Percentiles rank a stretch among this genome's conserved stretches.
Conservation (phyloP, 2,888 invertebrate species). For the Teinopalpus imperialis region DNA sequence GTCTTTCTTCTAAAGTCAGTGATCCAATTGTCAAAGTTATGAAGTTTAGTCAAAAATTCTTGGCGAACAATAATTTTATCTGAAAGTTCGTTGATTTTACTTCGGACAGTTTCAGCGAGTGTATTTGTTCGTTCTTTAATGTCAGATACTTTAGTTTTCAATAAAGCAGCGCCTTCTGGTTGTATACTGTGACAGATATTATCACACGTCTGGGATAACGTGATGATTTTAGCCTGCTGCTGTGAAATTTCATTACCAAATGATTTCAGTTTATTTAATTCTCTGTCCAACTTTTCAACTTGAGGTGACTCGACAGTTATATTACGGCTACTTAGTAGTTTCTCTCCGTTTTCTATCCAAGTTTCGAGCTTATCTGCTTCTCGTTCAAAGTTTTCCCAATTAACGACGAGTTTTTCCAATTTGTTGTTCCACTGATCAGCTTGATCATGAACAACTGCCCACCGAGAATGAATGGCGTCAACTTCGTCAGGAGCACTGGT, state of each 20-base stretch:
- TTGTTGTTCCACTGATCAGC: constrained; percentile 90
- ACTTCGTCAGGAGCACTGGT: constrained; percentile 91
- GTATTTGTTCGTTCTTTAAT: constrained; percentile 88
- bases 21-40: constrained; percentile 91
- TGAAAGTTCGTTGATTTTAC: constrained; percentile 89
- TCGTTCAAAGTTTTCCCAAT: constrained; percentile 91
- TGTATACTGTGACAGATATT: constrained; percentile 89
- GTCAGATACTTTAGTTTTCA: constrained; percentile 87
- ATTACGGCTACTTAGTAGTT: constrained; percentile 80
- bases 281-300: constrained; percentile 88
- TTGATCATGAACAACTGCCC: constrained; percentile 91
- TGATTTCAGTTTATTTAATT: constrained; percentile 88
- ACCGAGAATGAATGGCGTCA: constrained; percentile 91
- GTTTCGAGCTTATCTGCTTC: constrained; percentile 88
- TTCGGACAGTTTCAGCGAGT: constrained; percentile 88
- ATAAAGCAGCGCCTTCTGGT: constrained; percentile 87
- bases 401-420: constrained; percentile 88
- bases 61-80: constrained; percentile 91
- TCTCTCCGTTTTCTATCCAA: constrained; percentile 88
- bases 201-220: constrained; percentile 90
- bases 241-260: constrained; percentile 92
- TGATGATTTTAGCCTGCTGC: constrained; percentile 91
- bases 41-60: constrained; percentile 90
- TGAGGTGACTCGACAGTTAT: constrained; percentile 86
- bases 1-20: constrained; percentile 86